These are phyloP conservation scores for Flexamia atlantica DNA, from an alignment of 2,888 invertebrate genomes.

Conservation along the genomic window DNA sequence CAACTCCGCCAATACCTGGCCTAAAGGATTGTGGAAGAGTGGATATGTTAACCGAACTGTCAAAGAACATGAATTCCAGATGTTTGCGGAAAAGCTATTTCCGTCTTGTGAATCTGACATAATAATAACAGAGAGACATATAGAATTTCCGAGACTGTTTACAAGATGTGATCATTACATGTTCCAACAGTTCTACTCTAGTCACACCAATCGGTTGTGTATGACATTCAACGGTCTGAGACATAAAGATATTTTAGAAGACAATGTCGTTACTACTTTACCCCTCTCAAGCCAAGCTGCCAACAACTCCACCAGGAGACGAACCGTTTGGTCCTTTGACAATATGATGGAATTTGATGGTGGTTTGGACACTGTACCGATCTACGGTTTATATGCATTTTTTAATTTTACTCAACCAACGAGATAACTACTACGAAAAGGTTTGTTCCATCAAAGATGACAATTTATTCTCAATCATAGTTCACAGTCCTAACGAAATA, in stretches of 20 bases:
- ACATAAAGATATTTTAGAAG: background rate
- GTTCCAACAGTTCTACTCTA: background rate
- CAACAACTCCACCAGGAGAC: background rate
- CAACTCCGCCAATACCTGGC: background rate
- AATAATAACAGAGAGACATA: background rate
- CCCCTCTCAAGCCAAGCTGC: background rate
- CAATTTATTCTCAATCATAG: background rate
- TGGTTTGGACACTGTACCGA: background rate
- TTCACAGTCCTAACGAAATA: slow-evolving; percentile 15
- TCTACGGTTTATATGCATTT: background rate
- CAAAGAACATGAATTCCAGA: background rate
- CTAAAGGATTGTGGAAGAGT: too few species aligned
- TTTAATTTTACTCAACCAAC: background rate
- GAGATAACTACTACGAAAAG: background rate
- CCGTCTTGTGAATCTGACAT: background rate
- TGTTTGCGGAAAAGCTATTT: background rate
- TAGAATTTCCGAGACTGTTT: background rate
- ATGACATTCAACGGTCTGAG: background rate
- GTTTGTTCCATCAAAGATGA: background rate
- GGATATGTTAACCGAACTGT: background rate
- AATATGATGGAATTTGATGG: background rate
- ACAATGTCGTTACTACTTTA: background rate
- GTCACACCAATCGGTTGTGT: background rate
- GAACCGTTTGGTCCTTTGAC: background rate
- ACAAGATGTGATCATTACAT: background rate